Evolutionary conservation across 2,888 invertebrate species (phyloP), one percentile per base, ranked within the genome.

Genomic region (Glaucopsyche alexis): DNA sequence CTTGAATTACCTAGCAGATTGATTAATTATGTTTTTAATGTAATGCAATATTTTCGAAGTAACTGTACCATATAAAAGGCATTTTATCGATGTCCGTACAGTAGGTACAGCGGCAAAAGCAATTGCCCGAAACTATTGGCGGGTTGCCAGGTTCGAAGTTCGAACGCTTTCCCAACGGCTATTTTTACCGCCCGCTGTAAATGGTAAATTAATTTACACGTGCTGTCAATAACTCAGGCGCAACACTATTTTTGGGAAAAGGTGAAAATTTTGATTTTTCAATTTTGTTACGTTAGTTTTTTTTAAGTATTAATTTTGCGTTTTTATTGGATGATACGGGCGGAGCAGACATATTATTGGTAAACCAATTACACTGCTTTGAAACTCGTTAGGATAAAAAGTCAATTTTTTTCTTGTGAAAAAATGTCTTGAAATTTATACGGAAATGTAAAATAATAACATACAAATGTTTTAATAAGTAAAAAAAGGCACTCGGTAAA

Each of bases 191-290:
- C 74, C 71, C 72, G 72, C 80, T 76, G 78, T 80, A 85, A 86
- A 85, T 85, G 80, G 81, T 77, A 82, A 83, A 86, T 86, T 85
- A 85, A 84, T 81, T 80, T 77, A 79, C 79, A 80, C 76, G 79
- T 79, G 80, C 76, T 74, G 71, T 77, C 73, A 72, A 72, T 75
- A 74, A 60, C 69, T 72, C 74, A 16, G 9, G 52, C 29, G 72
- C 52, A 74, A 72, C 66, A 71, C 72, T 72, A 38, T 42, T 69
- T 29, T 14, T 8, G 67, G 47, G 45, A 71, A 9, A 40, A 1
- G 29, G 52, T 19, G 19, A 55, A 1, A 5, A 19, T 4, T 55
- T 55, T 4, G 13, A 55, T n/a, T 19, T 11, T 13, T 42, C 40
- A 49, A 49, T 9, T 45, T 7, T 45, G 2, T 45, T 45, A n/a